These are phyloP conservation scores for Stichopus horrens DNA, from an alignment of 53 echinoderm and acorn worm species.

Conservation along the genomic window DNA sequence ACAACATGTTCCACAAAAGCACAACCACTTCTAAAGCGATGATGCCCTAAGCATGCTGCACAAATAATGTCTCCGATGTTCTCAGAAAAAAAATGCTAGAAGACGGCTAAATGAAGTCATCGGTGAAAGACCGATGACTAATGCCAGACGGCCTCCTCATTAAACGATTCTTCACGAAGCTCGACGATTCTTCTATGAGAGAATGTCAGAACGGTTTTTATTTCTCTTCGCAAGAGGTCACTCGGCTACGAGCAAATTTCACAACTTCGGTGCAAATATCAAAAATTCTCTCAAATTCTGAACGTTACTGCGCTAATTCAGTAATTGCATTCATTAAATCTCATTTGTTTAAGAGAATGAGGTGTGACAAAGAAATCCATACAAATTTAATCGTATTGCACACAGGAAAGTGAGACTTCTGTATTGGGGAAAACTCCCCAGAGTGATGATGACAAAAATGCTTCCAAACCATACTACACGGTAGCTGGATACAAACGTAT, in stretches of 20 bases:
- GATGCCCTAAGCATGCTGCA: background rate
- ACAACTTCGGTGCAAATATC: background rate
- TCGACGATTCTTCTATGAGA: background rate
- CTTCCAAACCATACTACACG: too few species aligned
- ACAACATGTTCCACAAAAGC: background rate
- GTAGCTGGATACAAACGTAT: too few species aligned
- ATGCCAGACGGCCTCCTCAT: background rate
- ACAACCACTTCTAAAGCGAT: background rate
- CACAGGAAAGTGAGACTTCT: too few species aligned
- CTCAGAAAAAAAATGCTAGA: background rate
- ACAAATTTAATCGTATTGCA: too few species aligned
- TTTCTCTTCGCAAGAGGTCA: background rate
- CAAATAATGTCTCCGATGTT: background rate
- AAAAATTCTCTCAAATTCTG: background rate
- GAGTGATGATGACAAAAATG: too few species aligned
- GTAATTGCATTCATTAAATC: too few species aligned
- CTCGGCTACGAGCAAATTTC: background rate
- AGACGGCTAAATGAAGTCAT: constrained; percentile 3
- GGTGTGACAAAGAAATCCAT: too few species aligned
- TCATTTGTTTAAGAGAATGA: too few species aligned
- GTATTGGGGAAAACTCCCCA: too few species aligned
- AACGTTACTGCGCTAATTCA: too few species aligned
- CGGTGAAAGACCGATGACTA: constrained; percentile 6
- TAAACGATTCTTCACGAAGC: background rate
- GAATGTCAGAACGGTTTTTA: background rate